Evolutionary conservation across 2,888 invertebrate genomes (phyloP).

Genomic region (Adineta ricciae): DNA sequence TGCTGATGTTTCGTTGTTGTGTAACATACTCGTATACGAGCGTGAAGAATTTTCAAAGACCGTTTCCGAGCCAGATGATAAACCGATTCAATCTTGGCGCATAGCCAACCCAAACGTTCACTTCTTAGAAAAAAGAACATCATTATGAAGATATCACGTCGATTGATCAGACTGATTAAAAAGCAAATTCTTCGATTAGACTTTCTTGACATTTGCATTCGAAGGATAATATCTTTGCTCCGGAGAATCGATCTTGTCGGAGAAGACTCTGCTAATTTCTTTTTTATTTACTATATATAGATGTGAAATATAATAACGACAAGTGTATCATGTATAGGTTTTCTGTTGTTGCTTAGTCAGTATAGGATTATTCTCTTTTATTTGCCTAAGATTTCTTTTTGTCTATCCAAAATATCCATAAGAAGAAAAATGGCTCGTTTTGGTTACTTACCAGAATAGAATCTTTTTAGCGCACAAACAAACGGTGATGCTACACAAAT

Average conservation of each 20-base stretch:
- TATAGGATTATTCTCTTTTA: not conserved
- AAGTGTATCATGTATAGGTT: not conserved
- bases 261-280: not conserved
- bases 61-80: not conserved
- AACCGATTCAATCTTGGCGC: not conserved
- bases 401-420: not conserved
- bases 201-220: not conserved
- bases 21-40: conserved; percentile 1
- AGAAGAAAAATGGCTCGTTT: not conserved
- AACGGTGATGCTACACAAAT: not conserved
- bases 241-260: not conserved
- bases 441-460: conserved; percentile 6
- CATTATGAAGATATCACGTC: not conserved
- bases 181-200: not conserved
- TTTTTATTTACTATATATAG: not conserved
- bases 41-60: not conserved
- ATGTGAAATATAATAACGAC: not conserved
- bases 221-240: not conserved
- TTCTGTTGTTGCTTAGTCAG: not conserved
- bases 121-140: not conserved
- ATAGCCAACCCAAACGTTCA: not conserved
- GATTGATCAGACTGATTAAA: not conserved
- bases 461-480: not conserved
- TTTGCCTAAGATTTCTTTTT: not conserved
- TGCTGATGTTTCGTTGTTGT: not conserved